These are phyloP conservation scores for Pygmarrhopalites habei DNA, from an alignment of 1,140 invertebrate genomes.

Conservation along the genomic window DNA sequence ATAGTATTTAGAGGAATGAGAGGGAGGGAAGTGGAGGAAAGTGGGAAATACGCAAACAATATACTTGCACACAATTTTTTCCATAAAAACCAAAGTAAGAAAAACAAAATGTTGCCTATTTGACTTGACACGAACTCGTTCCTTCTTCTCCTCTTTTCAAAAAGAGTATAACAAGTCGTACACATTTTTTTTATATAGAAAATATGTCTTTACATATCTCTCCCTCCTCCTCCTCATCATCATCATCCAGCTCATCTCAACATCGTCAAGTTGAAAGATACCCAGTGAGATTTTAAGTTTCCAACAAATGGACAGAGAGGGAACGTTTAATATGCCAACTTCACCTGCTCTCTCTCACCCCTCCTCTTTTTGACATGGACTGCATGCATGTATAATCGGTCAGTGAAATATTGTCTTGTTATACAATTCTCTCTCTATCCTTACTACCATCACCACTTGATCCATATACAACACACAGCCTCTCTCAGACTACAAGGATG, in stretches of 20 bases:
- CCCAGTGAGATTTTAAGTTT: neutral
- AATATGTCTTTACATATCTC: too few relatives aligned
- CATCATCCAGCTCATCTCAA: too few relatives aligned
- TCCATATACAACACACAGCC: neutral
- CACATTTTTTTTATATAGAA: too few relatives aligned
- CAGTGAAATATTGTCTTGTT: slow-evolving; percentile 33
- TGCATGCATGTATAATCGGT: slow-evolving; percentile 4
- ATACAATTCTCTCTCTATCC: too few relatives aligned
- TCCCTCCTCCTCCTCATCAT: too few relatives aligned
- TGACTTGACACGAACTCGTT: slow-evolving; percentile 10
- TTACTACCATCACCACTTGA: too few relatives aligned
- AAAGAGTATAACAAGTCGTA: too few relatives aligned
- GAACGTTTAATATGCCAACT: slow-evolving; percentile 2
- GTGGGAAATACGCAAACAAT: neutral
- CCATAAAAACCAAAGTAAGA: slow-evolving; percentile 11
- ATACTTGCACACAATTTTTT: neutral
- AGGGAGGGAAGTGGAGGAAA: neutral
- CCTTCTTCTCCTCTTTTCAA: too few relatives aligned
- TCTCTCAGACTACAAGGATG: neutral
- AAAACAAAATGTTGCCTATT: slow-evolving; percentile 11
- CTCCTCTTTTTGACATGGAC: neutral
- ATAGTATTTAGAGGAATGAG: neutral
- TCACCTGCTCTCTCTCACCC: neutral
- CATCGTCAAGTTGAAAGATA: neutral
- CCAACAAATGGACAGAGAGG: neutral